phyloP scores from a whole-genome alignment of 2,113 vertebrate species.

The Platycercus adscitus region DNA sequence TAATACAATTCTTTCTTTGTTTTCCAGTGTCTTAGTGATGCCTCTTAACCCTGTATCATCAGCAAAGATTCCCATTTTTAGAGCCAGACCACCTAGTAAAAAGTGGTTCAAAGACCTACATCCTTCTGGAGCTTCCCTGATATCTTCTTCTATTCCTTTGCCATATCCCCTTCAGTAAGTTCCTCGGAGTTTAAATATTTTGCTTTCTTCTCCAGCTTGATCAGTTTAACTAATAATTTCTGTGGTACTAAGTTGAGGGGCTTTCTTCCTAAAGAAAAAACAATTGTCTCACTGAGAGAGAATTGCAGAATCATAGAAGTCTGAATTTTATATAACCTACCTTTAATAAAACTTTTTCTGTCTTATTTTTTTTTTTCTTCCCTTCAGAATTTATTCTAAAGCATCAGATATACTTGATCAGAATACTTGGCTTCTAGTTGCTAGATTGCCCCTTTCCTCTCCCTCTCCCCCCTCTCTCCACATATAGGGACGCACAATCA shows the following conservation, averaged over 20 bases:
- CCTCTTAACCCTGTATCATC: not conserved
- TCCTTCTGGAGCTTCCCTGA: not conserved
- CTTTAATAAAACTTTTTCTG: not conserved
- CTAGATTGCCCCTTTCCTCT: not conserved
- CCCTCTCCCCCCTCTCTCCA: not conserved
- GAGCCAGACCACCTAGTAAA: conserved; percentile 5
- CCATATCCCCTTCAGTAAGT: not conserved
- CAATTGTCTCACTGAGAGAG: not conserved
- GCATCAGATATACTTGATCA: not conserved
- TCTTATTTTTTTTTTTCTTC: not conserved
- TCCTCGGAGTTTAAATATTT: not conserved
- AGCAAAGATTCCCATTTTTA: not conserved
- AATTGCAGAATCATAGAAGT: not conserved
- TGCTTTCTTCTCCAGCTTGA: not conserved
- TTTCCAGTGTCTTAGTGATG: not conserved
- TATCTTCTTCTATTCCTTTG: conserved; percentile 19
- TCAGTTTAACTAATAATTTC: not conserved
- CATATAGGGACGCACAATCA: not conserved
- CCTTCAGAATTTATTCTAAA: not conserved
- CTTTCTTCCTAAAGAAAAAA: not conserved
- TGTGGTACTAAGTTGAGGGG: not conserved
- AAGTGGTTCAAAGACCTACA: not conserved
- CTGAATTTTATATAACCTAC: not conserved
- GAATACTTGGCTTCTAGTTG: not conserved
- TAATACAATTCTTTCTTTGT: not conserved